Percentiles rank a stretch among this genome's conserved stretches.
Evolutionary conservation across 1,140 invertebrate genomes (phyloP).

Genomic region (Drosophila nigromelanica): DNA sequence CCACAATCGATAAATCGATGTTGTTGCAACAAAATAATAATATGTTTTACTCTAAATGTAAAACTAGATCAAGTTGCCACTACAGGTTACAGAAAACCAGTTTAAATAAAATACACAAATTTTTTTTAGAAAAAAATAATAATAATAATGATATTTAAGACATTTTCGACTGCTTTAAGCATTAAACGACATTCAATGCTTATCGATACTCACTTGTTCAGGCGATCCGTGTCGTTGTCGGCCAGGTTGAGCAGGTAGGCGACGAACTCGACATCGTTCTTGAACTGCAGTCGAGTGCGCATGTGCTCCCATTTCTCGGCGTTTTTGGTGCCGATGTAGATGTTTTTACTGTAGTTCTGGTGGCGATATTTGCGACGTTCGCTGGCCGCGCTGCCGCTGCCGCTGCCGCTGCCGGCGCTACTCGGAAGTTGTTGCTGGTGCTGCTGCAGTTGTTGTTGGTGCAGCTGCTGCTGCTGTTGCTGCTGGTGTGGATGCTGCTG

Average conservation of each 20-base stretch:
- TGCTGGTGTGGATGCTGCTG: constrained; percentile 39
- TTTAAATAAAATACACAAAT: too few species aligned
- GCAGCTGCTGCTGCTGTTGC: constrained; percentile 44
- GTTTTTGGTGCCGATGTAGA: constrained; percentile 84
- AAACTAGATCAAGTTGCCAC: too few species aligned
- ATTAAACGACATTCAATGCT: too few species aligned
- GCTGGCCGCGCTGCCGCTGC: constrained; percentile 62
- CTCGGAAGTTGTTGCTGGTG: constrained; percentile 44
- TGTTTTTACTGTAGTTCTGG: constrained; percentile 83
- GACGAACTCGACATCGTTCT: constrained; percentile 84
- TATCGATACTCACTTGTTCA: constrained; percentile 78
- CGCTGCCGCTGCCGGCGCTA: constrained; percentile 36
- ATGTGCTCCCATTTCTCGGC: constrained; percentile 84
- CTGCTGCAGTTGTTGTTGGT: constrained; percentile 11
- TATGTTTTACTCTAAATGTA: too few species aligned
- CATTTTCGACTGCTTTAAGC: too few species aligned
- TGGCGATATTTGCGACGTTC: constrained; percentile 79
- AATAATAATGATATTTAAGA: too few species aligned
- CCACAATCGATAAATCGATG: too few species aligned
- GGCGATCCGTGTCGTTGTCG: constrained; percentile 83
- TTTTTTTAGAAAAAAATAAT: too few species aligned
- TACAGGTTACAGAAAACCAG: too few species aligned
- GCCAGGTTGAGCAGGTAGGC: constrained; percentile 84
- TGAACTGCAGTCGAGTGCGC: constrained; percentile 80
- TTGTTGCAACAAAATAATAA: too few species aligned